These are phyloP conservation scores for Chaetodon trifascialis DNA, from an alignment of 2,113 vertebrate species.

Conservation along the genomic window DNA sequence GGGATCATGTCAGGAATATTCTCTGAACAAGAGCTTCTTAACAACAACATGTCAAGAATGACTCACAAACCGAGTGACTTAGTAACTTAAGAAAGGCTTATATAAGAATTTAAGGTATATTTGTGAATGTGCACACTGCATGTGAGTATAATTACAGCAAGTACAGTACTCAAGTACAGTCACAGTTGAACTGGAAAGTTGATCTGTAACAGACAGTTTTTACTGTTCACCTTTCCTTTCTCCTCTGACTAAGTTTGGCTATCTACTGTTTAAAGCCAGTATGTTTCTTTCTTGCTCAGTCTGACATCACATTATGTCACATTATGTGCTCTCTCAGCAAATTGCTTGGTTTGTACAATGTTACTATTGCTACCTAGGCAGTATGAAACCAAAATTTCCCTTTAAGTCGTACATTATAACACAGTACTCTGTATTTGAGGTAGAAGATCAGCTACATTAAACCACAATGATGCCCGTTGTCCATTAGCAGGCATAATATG, in stretches of 20 bases:
- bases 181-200: not conserved
- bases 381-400: not conserved
- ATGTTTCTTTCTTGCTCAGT: not conserved
- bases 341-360: not conserved
- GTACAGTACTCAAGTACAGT: not conserved
- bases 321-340: not conserved
- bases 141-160: not conserved
- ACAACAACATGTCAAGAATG: conserved; percentile 19
- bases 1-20: conserved; percentile 15
- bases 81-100: conserved; percentile 21
- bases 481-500: conserved; percentile 61
- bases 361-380: not conserved
- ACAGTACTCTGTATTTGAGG: conserved; percentile 6
- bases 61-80: conserved; percentile 22
- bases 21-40: conserved; percentile 14
- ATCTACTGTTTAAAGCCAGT: not conserved
- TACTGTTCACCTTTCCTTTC: not conserved
- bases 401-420: not conserved
- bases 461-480: conserved; percentile 56
- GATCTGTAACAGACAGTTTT: not conserved
- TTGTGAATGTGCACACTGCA: conserved; percentile 10
- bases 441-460: conserved; percentile 39
- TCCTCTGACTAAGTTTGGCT: not conserved
- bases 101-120: conserved; percentile 10
- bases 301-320: not conserved